These are phyloP conservation scores for Spilarctia lutea DNA, from an alignment of 2,888 invertebrate species.

Conservation along the genomic window DNA sequence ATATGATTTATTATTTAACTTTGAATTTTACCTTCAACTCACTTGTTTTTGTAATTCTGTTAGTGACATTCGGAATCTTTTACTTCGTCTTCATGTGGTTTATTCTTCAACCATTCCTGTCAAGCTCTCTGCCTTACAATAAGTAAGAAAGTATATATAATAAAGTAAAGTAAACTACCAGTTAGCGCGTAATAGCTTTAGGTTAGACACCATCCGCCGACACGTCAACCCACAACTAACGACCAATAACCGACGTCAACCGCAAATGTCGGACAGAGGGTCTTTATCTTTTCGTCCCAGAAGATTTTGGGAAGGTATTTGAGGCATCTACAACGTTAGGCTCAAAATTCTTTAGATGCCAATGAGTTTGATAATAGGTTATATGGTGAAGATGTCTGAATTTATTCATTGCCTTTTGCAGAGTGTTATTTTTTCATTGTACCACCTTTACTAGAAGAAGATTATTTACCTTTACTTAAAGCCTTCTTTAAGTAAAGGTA, in stretches of 20 bases:
- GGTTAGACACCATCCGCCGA: conserved; percentile 1
- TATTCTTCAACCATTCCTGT: not conserved
- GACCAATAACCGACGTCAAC: not conserved
- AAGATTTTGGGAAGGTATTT: not conserved
- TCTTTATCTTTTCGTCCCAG: conserved; percentile 2
- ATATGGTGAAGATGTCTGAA: not conserved
- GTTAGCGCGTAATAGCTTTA: not conserved
- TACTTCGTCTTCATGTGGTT: not conserved
- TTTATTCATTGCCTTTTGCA: not conserved
- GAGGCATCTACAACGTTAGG: not conserved
- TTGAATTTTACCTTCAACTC: no score
- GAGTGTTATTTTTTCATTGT: not conserved
- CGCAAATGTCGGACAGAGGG: not conserved
- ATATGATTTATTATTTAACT: not conserved
- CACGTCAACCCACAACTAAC: not conserved
- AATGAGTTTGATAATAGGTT: not conserved
- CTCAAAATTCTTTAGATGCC: not conserved
- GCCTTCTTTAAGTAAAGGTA: no score
- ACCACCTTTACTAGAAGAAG: no score
- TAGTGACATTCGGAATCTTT: not conserved
- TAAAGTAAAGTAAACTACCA: not conserved
- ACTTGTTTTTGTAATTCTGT: not conserved
- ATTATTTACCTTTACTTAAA: no score
- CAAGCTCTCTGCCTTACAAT: no score
- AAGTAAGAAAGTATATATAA: no score